Base-by-base conservation (phyloP, 2,888 invertebrate species). In the Yponomeuta malinellus region DNA sequence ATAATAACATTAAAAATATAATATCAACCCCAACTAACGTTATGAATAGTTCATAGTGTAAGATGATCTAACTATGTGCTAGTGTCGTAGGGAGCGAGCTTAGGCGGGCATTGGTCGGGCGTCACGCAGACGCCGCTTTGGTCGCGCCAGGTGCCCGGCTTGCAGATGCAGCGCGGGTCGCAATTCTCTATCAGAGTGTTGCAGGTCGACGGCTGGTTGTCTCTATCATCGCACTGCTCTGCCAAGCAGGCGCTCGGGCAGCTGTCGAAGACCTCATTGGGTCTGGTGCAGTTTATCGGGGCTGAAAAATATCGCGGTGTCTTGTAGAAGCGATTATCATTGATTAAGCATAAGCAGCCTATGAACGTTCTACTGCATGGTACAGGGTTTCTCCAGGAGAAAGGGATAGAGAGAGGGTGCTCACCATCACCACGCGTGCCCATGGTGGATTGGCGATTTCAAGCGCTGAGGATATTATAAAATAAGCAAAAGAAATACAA, bases 91-190 rank as follows among this genome's bases (percentile, higher is more conserved):
- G 43, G 43, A 5, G 5, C 0, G 0, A 43, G 43, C 6, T 23
- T 23, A 23, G 43, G 43, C 43, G 43, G 43, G 71, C 84, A 84
- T 23, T 80, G 72, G 0, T 72, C 48, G 10, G 74, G 73, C 3
- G 77, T 75, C 5, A 84, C 75, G 69, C 84, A 84, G 15, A 76
- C 71, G 12, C 75, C 79, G 0, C 65, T 70, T 0, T 71, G 71
- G 71, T 83, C 77, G 70, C 85, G 82, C 12, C 76, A 83, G 71
- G 75, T 72, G n/a, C 74, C 70, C 63, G 82, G 74, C 65, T 72
- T 73, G 67, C 85, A 85, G 4, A 78, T 72, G 70, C 85, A 84
- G 68, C 71, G 74, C 52, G 85, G 85, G 10, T 81, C 72, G 73
- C 85, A 85, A 64, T 83, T 80, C 31, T 77, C 71, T 0, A 81